Base-by-base conservation (phyloP, 2,888 invertebrate genomes). In the Epinotia nisella region DNA sequence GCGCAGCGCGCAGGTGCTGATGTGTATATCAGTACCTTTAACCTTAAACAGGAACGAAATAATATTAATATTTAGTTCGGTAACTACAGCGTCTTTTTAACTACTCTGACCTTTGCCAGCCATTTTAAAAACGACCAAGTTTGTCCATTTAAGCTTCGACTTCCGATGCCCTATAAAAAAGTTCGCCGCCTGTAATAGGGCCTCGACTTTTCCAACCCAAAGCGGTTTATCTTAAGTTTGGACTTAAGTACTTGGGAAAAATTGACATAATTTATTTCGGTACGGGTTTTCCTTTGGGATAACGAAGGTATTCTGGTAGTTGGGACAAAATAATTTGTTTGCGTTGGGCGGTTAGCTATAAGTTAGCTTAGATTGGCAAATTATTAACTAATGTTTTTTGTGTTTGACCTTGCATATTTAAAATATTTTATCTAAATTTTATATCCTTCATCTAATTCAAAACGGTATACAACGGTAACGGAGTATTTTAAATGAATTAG, bases 211-310 rank as follows among this genome's bases (percentile, higher is more conserved):
- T 67, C 49, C 70, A 41, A 41, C 67, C 67, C 53, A 49, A 68
- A 68, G 67, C 67, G 61, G 72, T 72, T 72, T 62, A 72, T 72
- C 72, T 62, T 72, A 49, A 72, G 67, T 68, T 72, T 58, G 51
- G 58, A 60, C 71, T 62, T 72, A 72, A 65, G n/a, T 45, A 51
- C 60, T 68, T 68, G 17, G 17, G 56, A 71, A 67, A 68, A 72
- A 49, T 62, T 21, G 67, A 56, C 61, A 72, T 72, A 67, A 67
- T 72, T 72, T 72, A 68, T 68, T 72, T 71, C n/a, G 49, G 58
- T 41, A 51, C 2, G 45, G 65, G 66, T 29, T 21, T 41, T 53
- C 21, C n/a, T 13, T 45, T 17, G 3, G 35, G 29, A 19, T 19
- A 5, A 17, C 35, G 51, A 35, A 29, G 49, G 17, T 19, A 39